phyloP scores from a whole-genome alignment of 2,888 invertebrate species.

The Acleris sparsana region DNA sequence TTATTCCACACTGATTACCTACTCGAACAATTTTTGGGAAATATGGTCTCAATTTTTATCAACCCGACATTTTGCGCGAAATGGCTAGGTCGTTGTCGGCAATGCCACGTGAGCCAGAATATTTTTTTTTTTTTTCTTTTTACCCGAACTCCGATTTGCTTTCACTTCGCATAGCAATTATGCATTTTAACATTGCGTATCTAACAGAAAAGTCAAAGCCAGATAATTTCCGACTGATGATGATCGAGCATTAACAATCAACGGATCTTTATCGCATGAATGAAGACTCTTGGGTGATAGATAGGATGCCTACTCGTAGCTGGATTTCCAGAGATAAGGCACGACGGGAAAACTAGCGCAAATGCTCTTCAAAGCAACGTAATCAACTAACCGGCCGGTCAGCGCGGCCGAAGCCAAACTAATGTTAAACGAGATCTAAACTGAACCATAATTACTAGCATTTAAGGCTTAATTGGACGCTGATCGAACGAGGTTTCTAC shows the following conservation, averaged over 20 bases:
- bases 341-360: constrained; percentile 64
- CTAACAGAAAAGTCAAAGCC: background rate
- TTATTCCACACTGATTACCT: constrained; percentile 25
- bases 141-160: background rate
- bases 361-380: constrained; percentile 58
- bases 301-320: constrained; percentile 41
- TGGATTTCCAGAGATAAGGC: constrained; percentile 63
- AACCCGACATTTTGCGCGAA: constrained; percentile 30
- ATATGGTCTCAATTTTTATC: constrained; percentile 25
- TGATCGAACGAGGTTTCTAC: constrained; percentile 20
- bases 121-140: constrained; percentile 25
- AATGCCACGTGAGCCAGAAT: constrained; percentile 22
- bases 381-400: constrained; percentile 54
- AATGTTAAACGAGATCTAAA: constrained; percentile 46
- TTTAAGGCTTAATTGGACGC: constrained; percentile 45
- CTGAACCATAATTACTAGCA: constrained; percentile 55
- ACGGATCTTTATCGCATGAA: constrained; percentile 49
- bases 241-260: constrained; percentile 35
- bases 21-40: constrained; percentile 18
- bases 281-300: constrained; percentile 56
- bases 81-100: constrained; percentile 30
- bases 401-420: constrained; percentile 45
- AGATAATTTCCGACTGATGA: background rate
- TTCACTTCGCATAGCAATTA: background rate
- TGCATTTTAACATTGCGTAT: background rate